Evolutionary conservation across 2,888 invertebrate genomes (phyloP), one percentile per base, ranked within the genome.

Genomic region (Lordiphosa fenestrarum): DNA sequence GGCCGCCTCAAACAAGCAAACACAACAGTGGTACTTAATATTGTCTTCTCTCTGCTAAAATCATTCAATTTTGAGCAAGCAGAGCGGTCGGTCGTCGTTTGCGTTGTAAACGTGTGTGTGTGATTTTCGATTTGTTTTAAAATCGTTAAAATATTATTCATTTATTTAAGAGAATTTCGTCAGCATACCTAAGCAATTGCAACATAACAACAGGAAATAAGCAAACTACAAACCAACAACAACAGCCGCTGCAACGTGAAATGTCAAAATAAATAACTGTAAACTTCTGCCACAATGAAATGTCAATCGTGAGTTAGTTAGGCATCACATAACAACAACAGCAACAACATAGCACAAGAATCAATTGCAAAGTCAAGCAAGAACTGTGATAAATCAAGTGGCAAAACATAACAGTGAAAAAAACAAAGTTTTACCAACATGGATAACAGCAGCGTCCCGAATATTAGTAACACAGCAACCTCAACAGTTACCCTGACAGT

Each of bases 61-160:
- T 40, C 21, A 40, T 40, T 40, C 40, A 25, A 33, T 44, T 44
- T 44, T 44, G 15, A 44, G 13, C 44, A 33, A 15, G 13, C 44
- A 13, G 9, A 30, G 30, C 30, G 12, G 51, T 39, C 73, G 76
- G 73, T 55, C 71, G 78, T 48, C 53, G 53, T 39, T 53, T 68
- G 58, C 39, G 56, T 52, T 51, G 56, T 61, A 37, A 33, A 47
- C 38, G 40, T 50, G 62, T 19, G 67, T 73, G 54, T 66, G 62
- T 61, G 49, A 42, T 51, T 47, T 73, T 71, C 74, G 73, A 72
- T 84, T 85, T 84, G 85, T 84, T 84, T 84, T 84, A 85, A 84
- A 84, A 85, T 85, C 86, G 71, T 58, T 66, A 58, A 44, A 67
- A 78, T 57, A 65, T 59, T 74, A 65, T 69, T 69, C 57, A 59